Percentiles rank a stretch among this genome's conserved stretches.
Evolutionary conservation across 2,113 vertebrate species (phyloP).

Genomic region (Hippolais icterina): DNA sequence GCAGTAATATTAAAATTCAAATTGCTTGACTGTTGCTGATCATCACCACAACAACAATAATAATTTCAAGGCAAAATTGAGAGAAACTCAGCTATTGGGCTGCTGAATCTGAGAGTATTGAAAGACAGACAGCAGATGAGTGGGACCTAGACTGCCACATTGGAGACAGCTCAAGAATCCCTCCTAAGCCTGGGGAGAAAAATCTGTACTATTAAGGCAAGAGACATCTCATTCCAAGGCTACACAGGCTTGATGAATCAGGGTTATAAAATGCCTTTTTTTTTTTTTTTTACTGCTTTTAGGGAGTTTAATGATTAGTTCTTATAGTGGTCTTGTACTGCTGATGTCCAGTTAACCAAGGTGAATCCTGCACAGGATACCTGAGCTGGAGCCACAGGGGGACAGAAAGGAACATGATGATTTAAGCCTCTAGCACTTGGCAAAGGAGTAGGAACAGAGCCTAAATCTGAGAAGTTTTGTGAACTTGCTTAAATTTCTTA

Average conservation of each 20-base stretch:
- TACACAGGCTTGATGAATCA: not conserved
- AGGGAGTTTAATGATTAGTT: not conserved
- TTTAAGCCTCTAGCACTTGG: not conserved
- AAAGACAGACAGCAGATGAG: not conserved
- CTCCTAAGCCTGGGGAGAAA: not conserved
- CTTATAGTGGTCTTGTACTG: not conserved
- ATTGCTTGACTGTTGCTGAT: not conserved
- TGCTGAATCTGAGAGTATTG: not conserved
- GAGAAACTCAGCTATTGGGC: not conserved
- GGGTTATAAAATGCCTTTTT: not conserved
- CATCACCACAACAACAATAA: not conserved
- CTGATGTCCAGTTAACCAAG: not conserved
- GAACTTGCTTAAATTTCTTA: not conserved
- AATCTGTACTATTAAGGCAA: not conserved
- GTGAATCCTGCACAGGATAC: not conserved
- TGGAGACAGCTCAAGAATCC: not conserved
- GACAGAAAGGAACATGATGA: not conserved
- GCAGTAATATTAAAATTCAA: not conserved
- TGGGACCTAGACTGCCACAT: not conserved
- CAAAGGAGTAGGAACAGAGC: not conserved
- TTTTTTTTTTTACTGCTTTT: not conserved
- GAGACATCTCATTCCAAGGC: not conserved
- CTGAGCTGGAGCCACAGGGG: not conserved
- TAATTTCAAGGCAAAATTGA: not conserved
- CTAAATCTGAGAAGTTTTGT: not conserved